Conservation (phyloP, 2,797 vertebrate species). For the Pseudochaenichthys georgianus region DNA sequence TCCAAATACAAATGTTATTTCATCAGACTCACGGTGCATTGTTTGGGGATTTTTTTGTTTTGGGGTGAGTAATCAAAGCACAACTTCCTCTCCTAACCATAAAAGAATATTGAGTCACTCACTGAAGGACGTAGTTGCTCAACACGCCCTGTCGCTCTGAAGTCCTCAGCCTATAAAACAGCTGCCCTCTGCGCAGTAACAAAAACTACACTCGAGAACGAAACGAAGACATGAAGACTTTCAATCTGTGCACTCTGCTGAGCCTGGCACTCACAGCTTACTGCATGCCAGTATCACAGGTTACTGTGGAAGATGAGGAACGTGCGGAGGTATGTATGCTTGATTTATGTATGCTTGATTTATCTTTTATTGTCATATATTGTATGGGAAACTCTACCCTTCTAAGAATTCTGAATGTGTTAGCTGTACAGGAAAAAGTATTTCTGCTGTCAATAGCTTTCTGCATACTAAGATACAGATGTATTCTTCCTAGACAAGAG, state of each 20-base stretch:
- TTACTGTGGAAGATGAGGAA: conserved; percentile 49
- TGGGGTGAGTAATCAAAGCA: conserved; percentile 8
- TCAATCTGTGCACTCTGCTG: conserved; percentile 67
- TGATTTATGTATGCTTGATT: too few relatives aligned
- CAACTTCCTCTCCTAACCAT: conserved; percentile 52
- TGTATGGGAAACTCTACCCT: neutral
- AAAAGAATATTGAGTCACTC: conserved; percentile 40
- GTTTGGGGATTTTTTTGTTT: neutral
- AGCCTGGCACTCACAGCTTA: conserved; percentile 62
- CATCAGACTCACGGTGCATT: neutral
- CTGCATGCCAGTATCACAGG: conserved; percentile 56
- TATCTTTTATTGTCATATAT: neutral
- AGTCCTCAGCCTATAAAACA: conserved; percentile 61
- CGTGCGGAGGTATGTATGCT: conserved; percentile 76
- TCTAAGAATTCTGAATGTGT: neutral
- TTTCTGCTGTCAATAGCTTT: neutral
- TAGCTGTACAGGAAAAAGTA: neutral
- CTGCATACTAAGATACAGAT: neutral
- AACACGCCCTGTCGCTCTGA: conserved; percentile 35
- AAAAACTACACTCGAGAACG: conserved; percentile 14
- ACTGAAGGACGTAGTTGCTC: conserved; percentile 55
- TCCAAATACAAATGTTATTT: neutral
- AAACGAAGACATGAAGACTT: conserved; percentile 71
- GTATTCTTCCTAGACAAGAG: neutral
- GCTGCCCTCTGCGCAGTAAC: conserved; percentile 21